Base-by-base conservation (phyloP, 2,113 vertebrate species). In the Bambusicola thoracicus region DNA sequence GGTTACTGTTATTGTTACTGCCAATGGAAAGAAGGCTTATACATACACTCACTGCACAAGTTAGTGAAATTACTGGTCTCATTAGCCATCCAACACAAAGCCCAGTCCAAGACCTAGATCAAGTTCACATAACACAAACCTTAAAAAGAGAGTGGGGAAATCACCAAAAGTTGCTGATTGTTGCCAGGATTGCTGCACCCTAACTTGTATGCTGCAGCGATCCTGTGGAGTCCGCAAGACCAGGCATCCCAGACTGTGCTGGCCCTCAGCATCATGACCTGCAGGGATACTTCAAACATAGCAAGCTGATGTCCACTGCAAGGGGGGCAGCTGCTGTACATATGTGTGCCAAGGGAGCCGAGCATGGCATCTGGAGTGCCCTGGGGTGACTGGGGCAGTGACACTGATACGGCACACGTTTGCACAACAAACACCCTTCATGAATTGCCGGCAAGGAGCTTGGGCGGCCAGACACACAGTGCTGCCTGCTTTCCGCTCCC, bases 401-500 rank as follows among this genome's bases (percentile, higher is more conserved):
- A 49, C 2, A 6, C 10, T 0, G 1, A 8, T 7, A 21, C 0
- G 1, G 56, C 3, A 3, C 59, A 25, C 1, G 0, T 21, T 27
- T 76, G 29, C 74, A 49, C 16, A 8, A 19, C 29, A 17, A 49
- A 25, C 1, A 1, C 30, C 66, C 19, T 43, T 32, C 11, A 0
- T 2, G n/a, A 61, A 43, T 22, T 32, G 56, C 43, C 24, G 70
- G 40, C 0, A 3, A 34, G 7, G 17, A 19, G 53, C n/a, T 58
- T 0, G 0, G 21, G 59, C 29, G 49, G 36, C 49, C 66, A 67
- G 55, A 32, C 48, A 30, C 58, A 29, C 5, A 12, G n/a, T 2
- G 2, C 43, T 38, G 69, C 41, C 75, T 22, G 38, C 32, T 46
- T 75, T 62, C 4, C 5, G 46, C 44, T 67, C 67, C 51, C 72